A percentile compares a stretch with the other conserved stretches of the same genome.
phyloP scores from a whole-genome alignment of 2,113 vertebrate genomes.

The Limnothrissa miodon region DNA sequence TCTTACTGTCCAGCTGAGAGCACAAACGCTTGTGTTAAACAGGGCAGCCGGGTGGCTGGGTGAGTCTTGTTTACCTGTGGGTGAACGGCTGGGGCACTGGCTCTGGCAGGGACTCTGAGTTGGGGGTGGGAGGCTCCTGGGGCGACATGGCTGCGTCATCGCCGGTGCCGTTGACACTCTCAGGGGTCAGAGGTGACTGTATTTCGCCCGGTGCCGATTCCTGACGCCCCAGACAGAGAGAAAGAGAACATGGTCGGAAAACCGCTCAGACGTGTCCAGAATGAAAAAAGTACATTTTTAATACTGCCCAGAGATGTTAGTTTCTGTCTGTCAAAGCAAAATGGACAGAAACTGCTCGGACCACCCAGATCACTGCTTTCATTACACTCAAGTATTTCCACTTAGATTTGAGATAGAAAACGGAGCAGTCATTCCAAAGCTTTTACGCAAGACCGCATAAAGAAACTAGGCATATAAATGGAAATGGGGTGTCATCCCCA shows the following conservation, averaged over 20 bases:
- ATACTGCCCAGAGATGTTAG: neutral
- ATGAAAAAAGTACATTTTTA: neutral
- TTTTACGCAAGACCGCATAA: neutral
- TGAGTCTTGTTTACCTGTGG: slow-evolving; percentile 83
- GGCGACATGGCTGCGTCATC: slow-evolving; percentile 78
- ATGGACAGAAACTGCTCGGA: neutral
- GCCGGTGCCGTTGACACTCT: slow-evolving; percentile 92
- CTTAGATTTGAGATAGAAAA: neutral
- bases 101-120: slow-evolving; percentile 85
- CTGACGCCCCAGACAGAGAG: slow-evolving; percentile 50
- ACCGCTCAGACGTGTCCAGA: neutral
- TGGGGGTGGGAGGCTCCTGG: slow-evolving; percentile 78
- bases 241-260: slow-evolving; percentile 19
- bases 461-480: neutral
- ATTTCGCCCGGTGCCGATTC: slow-evolving; percentile 74
- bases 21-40: neutral
- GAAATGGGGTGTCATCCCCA: neutral
- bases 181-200: slow-evolving; percentile 88
- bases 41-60: neutral
- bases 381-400: neutral
- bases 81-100: slow-evolving; percentile 91
- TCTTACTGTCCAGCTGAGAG: neutral
- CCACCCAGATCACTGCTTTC: neutral
- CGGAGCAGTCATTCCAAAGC: neutral
- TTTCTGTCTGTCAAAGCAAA: neutral